Conservation (phyloP, 1,140 invertebrate species). For the Bombus affinis region DNA sequence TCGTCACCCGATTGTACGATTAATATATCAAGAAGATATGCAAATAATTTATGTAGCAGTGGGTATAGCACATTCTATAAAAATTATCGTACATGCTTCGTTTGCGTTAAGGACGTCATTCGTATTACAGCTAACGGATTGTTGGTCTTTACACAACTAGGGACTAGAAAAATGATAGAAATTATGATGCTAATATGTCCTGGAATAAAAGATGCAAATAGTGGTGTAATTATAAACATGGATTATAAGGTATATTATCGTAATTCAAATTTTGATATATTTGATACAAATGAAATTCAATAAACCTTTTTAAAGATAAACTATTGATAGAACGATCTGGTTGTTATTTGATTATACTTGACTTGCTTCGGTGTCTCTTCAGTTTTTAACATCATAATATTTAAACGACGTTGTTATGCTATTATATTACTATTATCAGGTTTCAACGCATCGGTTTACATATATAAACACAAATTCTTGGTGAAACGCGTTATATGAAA, state of each 20-base stretch:
- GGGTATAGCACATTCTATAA: background rate
- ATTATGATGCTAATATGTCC: slow-evolving; percentile 73
- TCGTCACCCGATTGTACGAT: background rate
- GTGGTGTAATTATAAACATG: slow-evolving; percentile 76
- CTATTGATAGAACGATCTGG: background rate
- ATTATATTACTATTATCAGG: background rate
- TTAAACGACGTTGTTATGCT: background rate
- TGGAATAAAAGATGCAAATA: slow-evolving; percentile 62
- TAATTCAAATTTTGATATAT: background rate
- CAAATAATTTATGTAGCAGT: slow-evolving; percentile 20
- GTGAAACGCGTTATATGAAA: background rate
- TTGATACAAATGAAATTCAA: background rate
- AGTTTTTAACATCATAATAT: background rate
- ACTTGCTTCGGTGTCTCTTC: background rate
- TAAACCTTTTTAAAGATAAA: background rate
- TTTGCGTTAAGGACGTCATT: too few species aligned
- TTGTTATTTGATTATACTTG: background rate
- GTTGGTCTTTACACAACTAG: slow-evolving; percentile 52
- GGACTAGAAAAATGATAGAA: slow-evolving; percentile 64
- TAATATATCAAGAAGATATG: background rate
- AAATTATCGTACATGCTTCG: background rate
- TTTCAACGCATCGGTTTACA: background rate
- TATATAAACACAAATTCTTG: background rate
- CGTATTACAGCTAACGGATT: slow-evolving; percentile 40
- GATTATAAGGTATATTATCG: slow-evolving; percentile 71